These are phyloP conservation scores for Trichonephila clavipes DNA, from an alignment of 1,140 invertebrate genomes.

Conservation along the genomic window DNA sequence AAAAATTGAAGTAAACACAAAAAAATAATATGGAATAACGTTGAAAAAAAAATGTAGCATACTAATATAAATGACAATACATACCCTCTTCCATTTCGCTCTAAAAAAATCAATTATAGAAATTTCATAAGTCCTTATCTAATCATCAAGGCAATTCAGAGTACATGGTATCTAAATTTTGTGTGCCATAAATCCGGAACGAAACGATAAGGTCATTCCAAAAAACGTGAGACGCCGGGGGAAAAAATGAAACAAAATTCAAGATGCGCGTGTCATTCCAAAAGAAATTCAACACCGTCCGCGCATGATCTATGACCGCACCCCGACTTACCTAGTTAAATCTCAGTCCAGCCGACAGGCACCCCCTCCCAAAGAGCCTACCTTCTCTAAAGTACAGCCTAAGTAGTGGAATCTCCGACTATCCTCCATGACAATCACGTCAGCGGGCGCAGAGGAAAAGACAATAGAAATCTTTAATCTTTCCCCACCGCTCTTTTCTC, in stretches of 20 bases:
- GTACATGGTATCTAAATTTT: no score
- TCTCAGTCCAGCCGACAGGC: not conserved
- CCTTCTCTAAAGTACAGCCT: not conserved
- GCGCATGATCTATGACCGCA: constrained; percentile 36
- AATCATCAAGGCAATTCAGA: no score
- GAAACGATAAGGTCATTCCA: not conserved
- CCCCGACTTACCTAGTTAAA: constrained; percentile 37
- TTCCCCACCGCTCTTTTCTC: constrained; percentile 7
- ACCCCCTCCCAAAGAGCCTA: not conserved
- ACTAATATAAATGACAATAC: no score
- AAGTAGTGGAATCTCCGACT: not conserved
- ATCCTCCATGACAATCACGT: constrained; percentile 30
- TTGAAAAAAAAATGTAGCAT: no score
- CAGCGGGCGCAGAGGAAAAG: not conserved
- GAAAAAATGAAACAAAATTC: not conserved
- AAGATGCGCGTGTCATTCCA: not conserved
- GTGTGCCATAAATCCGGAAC: no score
- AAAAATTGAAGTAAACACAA: no score
- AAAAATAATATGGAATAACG: no score
- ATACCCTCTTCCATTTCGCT: no score
- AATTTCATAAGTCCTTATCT: no score
- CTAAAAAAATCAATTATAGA: no score
- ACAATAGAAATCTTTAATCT: constrained; percentile 39
- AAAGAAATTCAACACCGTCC: not conserved
- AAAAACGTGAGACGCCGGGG: not conserved